Evolutionary conservation across 2,888 invertebrate genomes (phyloP), one percentile per base, ranked within the genome.

Genomic region (Colletes collaris): DNA sequence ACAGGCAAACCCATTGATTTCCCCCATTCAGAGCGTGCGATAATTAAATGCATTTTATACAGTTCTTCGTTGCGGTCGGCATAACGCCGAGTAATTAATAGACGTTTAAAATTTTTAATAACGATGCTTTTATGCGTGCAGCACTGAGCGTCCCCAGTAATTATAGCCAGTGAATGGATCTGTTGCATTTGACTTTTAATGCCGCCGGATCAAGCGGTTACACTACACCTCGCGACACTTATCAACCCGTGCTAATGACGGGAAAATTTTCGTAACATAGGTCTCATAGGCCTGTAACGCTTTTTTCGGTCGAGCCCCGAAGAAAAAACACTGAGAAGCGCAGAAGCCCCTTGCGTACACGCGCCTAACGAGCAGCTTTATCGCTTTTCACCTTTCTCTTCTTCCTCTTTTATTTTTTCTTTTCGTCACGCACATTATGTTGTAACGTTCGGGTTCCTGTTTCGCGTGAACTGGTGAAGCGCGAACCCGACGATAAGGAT

Each of bases 101-200:
- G 89, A 91, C 88, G 91, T 91, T 91, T 89, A 91, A 91, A 90
- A 88, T 90, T 91, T 91, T 91, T 91, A 91, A 91, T 91, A 91
- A 91, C 90, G 90, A 88, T 88, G 88, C 89, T 90, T 90, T 91
- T 89, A 89, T 88, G 86, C 86, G 84, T 84, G 79, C 85, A 84
- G 86, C 81, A 73, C 81, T 70, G 73, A 83, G 85, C 85, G 82
- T 86, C 86, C 82, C 86, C 87, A 83, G 85, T 90, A 91, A 91
- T 91, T 91, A 91, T 90, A 84, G 80, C 80, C 85, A 74, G 73
- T 90, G 91, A 90, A 91, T 91, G 87, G 89, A 90, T 90, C 90
- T 89, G 90, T 89, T 90, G 89, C 89, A 87, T 91, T 91, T 89
- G 89, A 87, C 87, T 89, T 90, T 91, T 91, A 89, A 91, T 88